Percentiles rank a stretch among this genome's conserved stretches.
phyloP scores from a whole-genome alignment of 2,797 vertebrate species.

The Darevskia mixta region DNA sequence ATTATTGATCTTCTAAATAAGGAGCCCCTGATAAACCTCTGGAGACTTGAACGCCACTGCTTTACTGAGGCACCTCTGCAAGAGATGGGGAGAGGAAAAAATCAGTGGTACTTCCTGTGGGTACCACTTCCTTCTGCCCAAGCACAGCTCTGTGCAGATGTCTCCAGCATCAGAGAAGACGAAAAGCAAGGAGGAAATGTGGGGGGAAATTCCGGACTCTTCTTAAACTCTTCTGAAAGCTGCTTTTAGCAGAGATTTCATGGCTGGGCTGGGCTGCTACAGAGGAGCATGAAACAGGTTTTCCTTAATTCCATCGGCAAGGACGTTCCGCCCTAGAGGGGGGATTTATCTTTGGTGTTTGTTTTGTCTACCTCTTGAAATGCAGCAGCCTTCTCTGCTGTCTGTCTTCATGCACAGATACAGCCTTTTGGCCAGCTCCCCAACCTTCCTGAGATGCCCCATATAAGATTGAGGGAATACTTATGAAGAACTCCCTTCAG shows the following conservation, averaged over 20 bases:
- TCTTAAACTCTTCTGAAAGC: neutral
- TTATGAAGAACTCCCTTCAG: slow-evolving; percentile 14
- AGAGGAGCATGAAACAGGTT: neutral
- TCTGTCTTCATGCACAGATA: neutral
- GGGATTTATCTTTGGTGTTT: neutral
- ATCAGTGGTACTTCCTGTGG: neutral
- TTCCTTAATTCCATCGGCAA: slow-evolving; percentile 38
- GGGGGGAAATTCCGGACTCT: neutral
- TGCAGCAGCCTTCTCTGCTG: neutral
- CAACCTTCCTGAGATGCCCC: neutral
- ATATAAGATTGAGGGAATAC: neutral
- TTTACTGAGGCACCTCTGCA: neutral
- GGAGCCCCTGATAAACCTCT: no score
- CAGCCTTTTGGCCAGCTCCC: neutral
- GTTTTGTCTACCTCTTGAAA: neutral
- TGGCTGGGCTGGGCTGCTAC: neutral
- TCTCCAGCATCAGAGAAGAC: neutral
- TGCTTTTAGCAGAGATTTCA: slow-evolving; percentile 6
- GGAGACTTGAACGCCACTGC: no score
- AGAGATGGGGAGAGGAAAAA: neutral
- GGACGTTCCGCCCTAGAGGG: slow-evolving; percentile 9
- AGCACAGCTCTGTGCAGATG: neutral
- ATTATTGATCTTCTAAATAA: neutral
- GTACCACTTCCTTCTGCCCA: neutral
- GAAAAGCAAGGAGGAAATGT: slow-evolving; percentile 6